These are phyloP conservation scores for Hafferia zeledoni DNA, from an alignment of 2,797 vertebrate species.

Conservation along the genomic window DNA sequence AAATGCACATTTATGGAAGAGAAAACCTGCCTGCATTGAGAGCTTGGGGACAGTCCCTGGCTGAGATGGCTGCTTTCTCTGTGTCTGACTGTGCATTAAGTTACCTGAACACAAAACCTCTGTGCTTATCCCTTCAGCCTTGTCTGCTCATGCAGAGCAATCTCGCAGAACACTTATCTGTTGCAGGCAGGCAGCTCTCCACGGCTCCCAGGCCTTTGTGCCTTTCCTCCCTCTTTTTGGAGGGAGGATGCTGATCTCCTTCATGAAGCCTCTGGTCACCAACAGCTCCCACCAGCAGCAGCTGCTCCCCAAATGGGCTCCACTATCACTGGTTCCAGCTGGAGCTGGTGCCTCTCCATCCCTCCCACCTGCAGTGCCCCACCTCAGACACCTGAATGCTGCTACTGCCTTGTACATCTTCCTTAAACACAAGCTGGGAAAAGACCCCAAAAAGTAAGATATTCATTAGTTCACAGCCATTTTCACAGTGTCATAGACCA, in stretches of 20 bases:
- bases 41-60: not conserved
- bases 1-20: not conserved
- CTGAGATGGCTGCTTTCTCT: not conserved
- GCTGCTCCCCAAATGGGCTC: not conserved
- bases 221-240: not conserved
- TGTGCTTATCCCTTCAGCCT: not conserved
- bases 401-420: fast-evolving
- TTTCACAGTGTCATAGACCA: not conserved
- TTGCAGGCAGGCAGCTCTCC: not conserved
- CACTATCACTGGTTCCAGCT: not conserved
- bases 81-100: not conserved
- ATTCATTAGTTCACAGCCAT: not conserved
- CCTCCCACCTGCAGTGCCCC: not conserved
- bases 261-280: not conserved
- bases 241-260: not conserved
- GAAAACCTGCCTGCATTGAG: not conserved
- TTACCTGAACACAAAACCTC: not conserved
- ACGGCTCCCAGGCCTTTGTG: not conserved
- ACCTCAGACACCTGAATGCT: not conserved
- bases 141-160: not conserved
- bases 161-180: not conserved
- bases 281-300: not conserved
- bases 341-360: not conserved
- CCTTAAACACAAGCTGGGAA: not conserved
- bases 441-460: not conserved